phyloP scores from a whole-genome alignment of 2,113 vertebrate genomes.

The Python bivittatus region DNA sequence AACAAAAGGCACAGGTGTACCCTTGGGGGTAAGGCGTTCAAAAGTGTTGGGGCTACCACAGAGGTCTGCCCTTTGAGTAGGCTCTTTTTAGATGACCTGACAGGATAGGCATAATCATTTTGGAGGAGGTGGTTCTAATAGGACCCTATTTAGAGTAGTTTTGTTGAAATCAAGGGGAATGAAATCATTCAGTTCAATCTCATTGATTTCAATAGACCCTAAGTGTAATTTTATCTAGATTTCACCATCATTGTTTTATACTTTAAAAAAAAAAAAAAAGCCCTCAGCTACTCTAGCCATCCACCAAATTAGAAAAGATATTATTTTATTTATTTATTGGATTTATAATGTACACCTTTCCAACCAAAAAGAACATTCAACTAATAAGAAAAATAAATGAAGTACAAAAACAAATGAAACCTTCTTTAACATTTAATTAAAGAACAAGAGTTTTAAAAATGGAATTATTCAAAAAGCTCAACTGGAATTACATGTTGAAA shows the following conservation, averaged over 20 bases:
- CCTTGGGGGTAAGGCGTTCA: background rate
- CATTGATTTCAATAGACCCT: background rate
- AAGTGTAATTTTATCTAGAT: background rate
- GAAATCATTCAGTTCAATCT: background rate
- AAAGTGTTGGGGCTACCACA: background rate
- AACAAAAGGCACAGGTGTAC: background rate
- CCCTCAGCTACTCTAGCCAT: background rate
- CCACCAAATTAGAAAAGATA: background rate
- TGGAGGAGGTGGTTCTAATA: background rate
- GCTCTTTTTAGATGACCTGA: background rate
- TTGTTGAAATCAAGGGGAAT: background rate
- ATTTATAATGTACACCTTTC: too few species aligned
- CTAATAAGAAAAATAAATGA: background rate
- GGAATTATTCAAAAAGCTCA: background rate
- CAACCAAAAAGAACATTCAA: background rate
- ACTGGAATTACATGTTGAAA: background rate
- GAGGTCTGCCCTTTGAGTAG: background rate
- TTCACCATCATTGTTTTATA: background rate
- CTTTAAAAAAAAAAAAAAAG: too few species aligned
- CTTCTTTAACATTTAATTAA: background rate
- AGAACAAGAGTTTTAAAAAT: background rate
- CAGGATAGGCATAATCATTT: background rate
- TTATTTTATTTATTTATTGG: background rate
- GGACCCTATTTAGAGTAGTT: background rate
- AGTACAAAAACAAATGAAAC: background rate